phyloP scores from a whole-genome alignment of 1,140 invertebrate species.

The Leucophenga varia region DNA sequence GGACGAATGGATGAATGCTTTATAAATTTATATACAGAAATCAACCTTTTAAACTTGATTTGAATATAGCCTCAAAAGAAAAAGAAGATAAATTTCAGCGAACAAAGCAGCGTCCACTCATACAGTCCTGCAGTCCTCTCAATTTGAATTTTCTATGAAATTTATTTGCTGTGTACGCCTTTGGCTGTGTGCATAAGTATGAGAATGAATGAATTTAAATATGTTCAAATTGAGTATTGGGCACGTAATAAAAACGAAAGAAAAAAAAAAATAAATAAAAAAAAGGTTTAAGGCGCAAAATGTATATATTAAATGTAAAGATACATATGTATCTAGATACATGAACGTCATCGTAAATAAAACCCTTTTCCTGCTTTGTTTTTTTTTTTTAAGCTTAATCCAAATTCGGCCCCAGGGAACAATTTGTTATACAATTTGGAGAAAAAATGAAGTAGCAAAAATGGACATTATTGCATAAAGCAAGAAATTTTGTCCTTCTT shows the following conservation, averaged over 20 bases:
- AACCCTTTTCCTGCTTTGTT: too few species aligned
- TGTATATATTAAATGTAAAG: neutral
- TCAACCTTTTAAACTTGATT: too few species aligned
- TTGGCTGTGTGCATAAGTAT: conserved; percentile 34
- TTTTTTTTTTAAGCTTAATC: conserved; percentile 54
- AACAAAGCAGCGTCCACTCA: too few species aligned
- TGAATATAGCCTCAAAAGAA: too few species aligned
- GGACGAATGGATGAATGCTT: too few species aligned
- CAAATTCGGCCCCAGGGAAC: conserved; percentile 52
- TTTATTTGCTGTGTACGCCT: too few species aligned
- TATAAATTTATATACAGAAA: too few species aligned
- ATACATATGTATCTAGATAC: neutral
- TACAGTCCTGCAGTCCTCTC: too few species aligned
- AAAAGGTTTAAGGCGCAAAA: conserved; percentile 8
- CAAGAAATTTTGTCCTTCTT: conserved; percentile 10
- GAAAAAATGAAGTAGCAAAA: conserved; percentile 17
- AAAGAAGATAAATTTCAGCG: too few species aligned
- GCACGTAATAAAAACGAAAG: conserved; percentile 37
- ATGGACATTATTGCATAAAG: too few species aligned
- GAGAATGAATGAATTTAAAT: conserved; percentile 55
- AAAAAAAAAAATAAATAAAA: conserved; percentile 24
- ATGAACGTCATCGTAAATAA: conserved; percentile 53
- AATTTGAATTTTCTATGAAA: too few species aligned
- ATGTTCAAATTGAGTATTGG: conserved; percentile 53
- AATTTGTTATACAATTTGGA: conserved; percentile 54